Conservation (phyloP, 2,113 vertebrate species). For the Ahaetulla prasina region DNA sequence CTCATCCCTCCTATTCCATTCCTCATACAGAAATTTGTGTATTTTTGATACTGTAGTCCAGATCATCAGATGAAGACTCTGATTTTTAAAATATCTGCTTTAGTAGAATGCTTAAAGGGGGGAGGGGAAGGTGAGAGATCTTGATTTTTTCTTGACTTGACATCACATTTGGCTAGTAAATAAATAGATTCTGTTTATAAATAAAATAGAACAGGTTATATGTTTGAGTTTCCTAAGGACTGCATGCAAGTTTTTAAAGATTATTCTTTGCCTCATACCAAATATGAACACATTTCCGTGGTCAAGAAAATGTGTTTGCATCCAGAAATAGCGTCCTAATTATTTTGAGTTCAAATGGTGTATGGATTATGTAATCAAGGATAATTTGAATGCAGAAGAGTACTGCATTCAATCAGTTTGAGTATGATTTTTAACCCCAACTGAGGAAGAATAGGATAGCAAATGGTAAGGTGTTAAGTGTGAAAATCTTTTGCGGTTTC, state of each 20-base stretch:
- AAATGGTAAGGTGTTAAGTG: background rate
- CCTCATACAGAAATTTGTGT: background rate
- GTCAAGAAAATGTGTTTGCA: background rate
- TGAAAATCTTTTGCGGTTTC: background rate
- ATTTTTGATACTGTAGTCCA: background rate
- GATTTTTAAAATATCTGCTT: background rate
- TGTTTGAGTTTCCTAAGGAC: background rate
- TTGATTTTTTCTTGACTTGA: no score
- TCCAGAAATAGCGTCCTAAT: background rate
- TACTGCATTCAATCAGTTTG: background rate
- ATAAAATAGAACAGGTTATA: background rate
- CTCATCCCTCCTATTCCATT: background rate
- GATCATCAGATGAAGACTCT: background rate
- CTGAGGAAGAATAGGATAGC: background rate
- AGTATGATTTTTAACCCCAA: background rate
- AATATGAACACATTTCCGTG: background rate
- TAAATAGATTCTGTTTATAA: background rate
- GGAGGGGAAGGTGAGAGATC: background rate
- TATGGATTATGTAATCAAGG: background rate
- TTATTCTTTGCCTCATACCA: background rate
- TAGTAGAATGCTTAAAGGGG: background rate
- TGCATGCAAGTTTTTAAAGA: background rate
- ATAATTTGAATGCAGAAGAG: background rate
- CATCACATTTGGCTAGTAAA: no score
- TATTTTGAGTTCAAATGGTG: background rate